Percentiles rank a stretch among this genome's conserved stretches.
phyloP scores from a whole-genome alignment of 2,888 invertebrate genomes.

The Hirtodrosophila trivittata region DNA sequence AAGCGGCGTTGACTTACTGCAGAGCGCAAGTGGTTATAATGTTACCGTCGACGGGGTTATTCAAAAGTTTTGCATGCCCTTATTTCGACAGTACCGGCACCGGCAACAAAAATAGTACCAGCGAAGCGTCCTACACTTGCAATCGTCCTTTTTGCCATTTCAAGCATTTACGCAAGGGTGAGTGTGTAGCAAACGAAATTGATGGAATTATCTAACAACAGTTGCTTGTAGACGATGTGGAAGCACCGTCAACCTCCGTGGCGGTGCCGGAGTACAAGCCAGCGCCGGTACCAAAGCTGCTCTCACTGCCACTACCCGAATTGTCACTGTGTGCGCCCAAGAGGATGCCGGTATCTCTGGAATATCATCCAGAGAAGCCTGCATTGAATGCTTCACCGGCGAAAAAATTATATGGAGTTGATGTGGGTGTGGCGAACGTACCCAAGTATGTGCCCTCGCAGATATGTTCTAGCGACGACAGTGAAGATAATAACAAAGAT shows the following conservation, averaged over 20 bases:
- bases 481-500: conserved; percentile 14
- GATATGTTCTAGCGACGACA: conserved; percentile 34
- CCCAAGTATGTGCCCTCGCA: conserved; percentile 82
- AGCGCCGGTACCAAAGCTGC: conserved; percentile 81
- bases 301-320: conserved; percentile 72
- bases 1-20: conserved; percentile 20
- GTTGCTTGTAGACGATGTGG: conserved; percentile 62
- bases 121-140: conserved; percentile 89
- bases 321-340: conserved; percentile 50
- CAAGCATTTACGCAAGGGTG: conserved; percentile 91
- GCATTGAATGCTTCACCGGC: conserved; percentile 79
- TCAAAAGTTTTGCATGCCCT: conserved; percentile 93
- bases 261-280: conserved; percentile 79
- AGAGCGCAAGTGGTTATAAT: conserved; percentile 84
- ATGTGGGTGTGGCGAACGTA: conserved; percentile 32
- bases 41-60: conserved; percentile 95
- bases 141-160: conserved; percentile 96
- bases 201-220: conserved; percentile 1
- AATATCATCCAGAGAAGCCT: conserved; percentile 83
- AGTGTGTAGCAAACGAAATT: conserved; percentile 15
- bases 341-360: conserved; percentile 80
- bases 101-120: conserved; percentile 81
- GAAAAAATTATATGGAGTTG: conserved; percentile 43
- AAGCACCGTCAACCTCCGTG: conserved; percentile 46
- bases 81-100: conserved; percentile 87